Conservation (phyloP, 2,113 vertebrate genomes). For the Rostratula benghalensis region DNA sequence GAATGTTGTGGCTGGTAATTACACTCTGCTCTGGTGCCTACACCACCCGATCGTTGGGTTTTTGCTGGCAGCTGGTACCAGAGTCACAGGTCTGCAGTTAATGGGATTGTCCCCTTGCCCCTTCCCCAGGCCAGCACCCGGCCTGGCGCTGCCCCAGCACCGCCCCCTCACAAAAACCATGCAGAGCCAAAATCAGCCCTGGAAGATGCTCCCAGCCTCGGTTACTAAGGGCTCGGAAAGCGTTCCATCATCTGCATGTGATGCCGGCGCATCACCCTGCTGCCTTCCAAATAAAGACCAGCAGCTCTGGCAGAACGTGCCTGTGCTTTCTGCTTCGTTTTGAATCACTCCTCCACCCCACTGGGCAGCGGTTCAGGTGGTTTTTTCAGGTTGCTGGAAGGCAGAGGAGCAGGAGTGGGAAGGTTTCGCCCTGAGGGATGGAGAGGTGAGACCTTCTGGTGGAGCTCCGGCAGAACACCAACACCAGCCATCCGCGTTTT, state of each 20-base stretch:
- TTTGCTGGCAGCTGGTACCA: background rate
- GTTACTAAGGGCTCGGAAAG: background rate
- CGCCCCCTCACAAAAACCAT: background rate
- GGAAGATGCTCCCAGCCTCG: background rate
- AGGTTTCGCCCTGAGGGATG: background rate
- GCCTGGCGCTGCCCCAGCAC: background rate
- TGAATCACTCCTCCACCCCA: background rate
- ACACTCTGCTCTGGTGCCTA: background rate
- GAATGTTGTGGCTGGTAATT: background rate
- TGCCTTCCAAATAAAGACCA: background rate
- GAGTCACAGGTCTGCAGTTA: background rate
- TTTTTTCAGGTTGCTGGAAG: background rate
- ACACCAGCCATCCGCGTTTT: too few relatives aligned
- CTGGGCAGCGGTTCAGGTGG: background rate
- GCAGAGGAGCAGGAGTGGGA: background rate
- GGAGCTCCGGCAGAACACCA: too few relatives aligned
- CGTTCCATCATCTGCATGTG: background rate
- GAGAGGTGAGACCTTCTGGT: background rate
- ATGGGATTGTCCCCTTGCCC: background rate
- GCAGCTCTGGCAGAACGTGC: background rate
- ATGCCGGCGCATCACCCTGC: background rate
- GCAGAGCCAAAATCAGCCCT: background rate
- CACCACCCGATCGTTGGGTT: fast-evolving
- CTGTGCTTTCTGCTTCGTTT: background rate
- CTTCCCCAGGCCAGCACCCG: background rate